Evolutionary conservation across 2,797 vertebrate species (phyloP).

Genomic region (Scyliorhinus canicula): DNA sequence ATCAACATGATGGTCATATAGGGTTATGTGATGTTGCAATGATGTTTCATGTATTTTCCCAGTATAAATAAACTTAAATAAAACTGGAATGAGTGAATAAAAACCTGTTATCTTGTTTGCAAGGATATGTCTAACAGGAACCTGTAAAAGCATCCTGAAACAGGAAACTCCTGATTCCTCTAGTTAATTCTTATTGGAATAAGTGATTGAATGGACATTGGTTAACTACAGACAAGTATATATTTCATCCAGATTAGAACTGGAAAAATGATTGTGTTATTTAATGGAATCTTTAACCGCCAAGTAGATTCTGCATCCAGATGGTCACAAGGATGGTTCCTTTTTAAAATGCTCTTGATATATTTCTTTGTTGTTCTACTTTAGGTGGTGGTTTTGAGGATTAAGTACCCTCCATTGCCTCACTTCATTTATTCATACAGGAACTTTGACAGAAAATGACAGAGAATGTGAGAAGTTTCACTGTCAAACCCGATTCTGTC

Average conservation of each 20-base stretch:
- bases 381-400: not conserved
- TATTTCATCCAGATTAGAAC: not conserved
- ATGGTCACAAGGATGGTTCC: not conserved
- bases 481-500: not conserved
- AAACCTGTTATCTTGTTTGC: not conserved
- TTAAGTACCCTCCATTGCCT: not conserved
- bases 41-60: not conserved
- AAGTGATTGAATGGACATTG: not conserved
- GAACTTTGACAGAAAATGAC: not conserved
- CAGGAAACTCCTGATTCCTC: not conserved
- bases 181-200: not conserved
- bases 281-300: not conserved
- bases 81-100: not conserved
- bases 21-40: not conserved
- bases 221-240: not conserved
- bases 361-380: not conserved
- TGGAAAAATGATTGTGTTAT: not conserved
- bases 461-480: not conserved
- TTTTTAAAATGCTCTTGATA: not conserved
- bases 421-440: not conserved
- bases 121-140: not conserved
- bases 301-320: not conserved
- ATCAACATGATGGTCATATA: not conserved
- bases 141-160: not conserved
- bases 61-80: not conserved